Evolutionary conservation across 2,113 vertebrate species (phyloP), one percentile per base, ranked within the genome.

Genomic region (Cyanocitta stelleri): DNA sequence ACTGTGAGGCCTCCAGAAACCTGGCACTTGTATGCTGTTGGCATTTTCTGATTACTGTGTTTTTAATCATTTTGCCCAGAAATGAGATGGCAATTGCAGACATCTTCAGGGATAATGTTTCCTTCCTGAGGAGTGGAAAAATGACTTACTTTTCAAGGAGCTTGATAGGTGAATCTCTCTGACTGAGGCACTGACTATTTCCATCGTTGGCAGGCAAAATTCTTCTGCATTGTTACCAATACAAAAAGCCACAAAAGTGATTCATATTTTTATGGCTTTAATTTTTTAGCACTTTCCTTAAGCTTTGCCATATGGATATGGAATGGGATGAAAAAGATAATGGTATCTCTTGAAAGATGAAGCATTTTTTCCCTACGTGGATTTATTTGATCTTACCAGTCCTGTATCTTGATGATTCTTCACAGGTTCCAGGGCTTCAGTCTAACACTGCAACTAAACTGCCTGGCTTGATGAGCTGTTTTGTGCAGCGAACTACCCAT

Each of bases 71-170:
- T 93, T 90, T 92, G 68, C 84, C 86, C 93, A 93, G 89, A 90
- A 96, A 93, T 75, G 27, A 90, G 89, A 96, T 92, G 83, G 69
- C 56, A 95, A 78, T 95, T 93, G 86, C 94, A 96, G 86, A 92
- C 52, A 64, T 87, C 59, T 90, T 86, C 68, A 87, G 76, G 64
- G 63, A 85, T 92, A 88, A 58, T 54, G n/a, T 94, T 94, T 94
- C 59, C 58, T 94, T 96, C 72, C 94, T 24, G 26, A 91, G 67
- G 27, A 86, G 52, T 90, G 89, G 94, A 93, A 96, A 95, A 97
- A 55, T 23, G 59, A 33, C 67, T 94, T 67, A 81, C 32, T 95
- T 95, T 96, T 86, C 61, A 68, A 87, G 58, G 44, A 81, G 59
- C 48, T 86, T 81, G 76, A 80, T 67, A 89, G 80, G 85, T 91